These are phyloP conservation scores for Distichodus sexfasciatus DNA, from an alignment of 2,797 vertebrate genomes.

Conservation along the genomic window DNA sequence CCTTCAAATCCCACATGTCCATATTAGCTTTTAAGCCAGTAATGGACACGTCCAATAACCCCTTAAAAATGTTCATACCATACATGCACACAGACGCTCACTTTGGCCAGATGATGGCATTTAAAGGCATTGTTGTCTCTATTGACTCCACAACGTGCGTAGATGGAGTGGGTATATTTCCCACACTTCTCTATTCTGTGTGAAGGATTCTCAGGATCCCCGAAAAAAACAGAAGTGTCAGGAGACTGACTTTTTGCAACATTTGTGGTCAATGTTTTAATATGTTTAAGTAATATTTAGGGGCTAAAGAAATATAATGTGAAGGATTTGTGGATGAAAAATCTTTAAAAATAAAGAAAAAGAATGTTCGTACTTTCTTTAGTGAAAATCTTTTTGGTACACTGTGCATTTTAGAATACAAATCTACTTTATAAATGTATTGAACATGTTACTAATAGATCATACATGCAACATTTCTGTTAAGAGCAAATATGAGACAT, in stretches of 20 bases:
- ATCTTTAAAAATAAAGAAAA: too few species aligned
- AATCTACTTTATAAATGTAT: not conserved
- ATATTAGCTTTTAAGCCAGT: not conserved
- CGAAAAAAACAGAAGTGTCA: slow-evolving; percentile 85
- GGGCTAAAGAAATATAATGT: not conserved
- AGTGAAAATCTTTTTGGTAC: too few species aligned
- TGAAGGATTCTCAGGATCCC: slow-evolving; percentile 64
- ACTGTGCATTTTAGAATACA: too few species aligned
- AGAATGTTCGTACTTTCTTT: too few species aligned
- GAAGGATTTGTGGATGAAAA: not conserved
- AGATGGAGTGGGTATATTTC: slow-evolving; percentile 78
- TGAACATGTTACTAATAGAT: not conserved
- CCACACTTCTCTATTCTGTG: slow-evolving; percentile 83
- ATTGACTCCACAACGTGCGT: slow-evolving; percentile 75
- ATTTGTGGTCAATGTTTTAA: slow-evolving; percentile 40
- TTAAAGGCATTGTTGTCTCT: slow-evolving; percentile 68
- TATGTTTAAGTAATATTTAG: slow-evolving; percentile 39
- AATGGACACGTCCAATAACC: slow-evolving; percentile 20
- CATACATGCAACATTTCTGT: too few species aligned
- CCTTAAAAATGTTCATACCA: slow-evolving; percentile 37
- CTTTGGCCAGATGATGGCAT: slow-evolving; percentile 59
- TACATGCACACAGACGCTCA: slow-evolving; percentile 22
- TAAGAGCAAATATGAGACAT: too few species aligned
- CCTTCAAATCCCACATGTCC: slow-evolving; percentile 14
- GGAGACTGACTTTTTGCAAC: slow-evolving; percentile 55